Percentiles rank a stretch among this genome's conserved stretches.
Evolutionary conservation across 35 echinoderm and acorn worm species (phyloP).

Genomic region (Heliocidaris erythrogramma): DNA sequence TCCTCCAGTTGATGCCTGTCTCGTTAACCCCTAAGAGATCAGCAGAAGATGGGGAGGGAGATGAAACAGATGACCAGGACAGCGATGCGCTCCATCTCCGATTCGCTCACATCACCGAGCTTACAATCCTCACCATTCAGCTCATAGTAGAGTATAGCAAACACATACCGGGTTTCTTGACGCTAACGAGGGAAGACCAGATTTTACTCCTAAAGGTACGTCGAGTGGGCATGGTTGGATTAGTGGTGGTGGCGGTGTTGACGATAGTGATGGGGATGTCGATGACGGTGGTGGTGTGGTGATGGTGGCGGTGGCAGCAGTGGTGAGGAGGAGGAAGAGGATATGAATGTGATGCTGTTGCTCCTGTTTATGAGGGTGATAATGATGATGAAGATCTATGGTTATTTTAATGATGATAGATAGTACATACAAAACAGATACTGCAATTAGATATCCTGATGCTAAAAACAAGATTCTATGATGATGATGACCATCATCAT

Average conservation of each 20-base stretch:
- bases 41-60: not conserved
- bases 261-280: not conserved
- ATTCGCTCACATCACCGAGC: slow-evolving; percentile 98
- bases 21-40: not conserved
- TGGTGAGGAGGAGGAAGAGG: not conserved
- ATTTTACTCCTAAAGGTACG: slow-evolving; percentile 96
- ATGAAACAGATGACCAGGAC: slow-evolving; percentile 17
- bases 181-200: slow-evolving; percentile 87
- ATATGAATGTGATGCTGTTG: no score
- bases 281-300: not conserved
- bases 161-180: slow-evolving; percentile 93
- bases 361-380: no score
- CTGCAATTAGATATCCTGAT: no score
- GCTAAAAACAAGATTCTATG: no score
- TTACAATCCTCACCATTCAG: slow-evolving; percentile 96
- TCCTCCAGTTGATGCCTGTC: slow-evolving; percentile 21
- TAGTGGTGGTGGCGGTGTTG: not conserved
- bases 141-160: slow-evolving; percentile 99
- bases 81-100: slow-evolving; percentile 75
- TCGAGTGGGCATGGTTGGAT: not conserved
- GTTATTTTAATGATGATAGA: no score
- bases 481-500: no score
- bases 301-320: not conserved
- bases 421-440: no score
- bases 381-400: not conserved